A percentile compares a stretch with the other conserved stretches of the same genome.
Conservation (phyloP, 1,140 invertebrate species). For the Lucilia cuprina region DNA sequence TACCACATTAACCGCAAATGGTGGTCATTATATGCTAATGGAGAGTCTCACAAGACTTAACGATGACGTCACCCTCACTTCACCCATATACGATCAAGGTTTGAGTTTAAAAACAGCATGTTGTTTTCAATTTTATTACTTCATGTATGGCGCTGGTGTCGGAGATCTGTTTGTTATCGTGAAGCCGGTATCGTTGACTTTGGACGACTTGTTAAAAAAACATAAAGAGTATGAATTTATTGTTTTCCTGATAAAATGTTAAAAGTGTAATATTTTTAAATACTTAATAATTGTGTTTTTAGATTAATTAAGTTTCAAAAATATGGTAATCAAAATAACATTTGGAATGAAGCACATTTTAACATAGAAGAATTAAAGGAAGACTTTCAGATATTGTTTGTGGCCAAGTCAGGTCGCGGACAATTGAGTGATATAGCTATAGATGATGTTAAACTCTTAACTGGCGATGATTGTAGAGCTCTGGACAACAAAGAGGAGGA, state of each 20-base stretch:
- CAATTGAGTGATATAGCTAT: slow-evolving; percentile 57
- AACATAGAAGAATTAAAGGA: slow-evolving; percentile 50
- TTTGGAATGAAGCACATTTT: slow-evolving; percentile 54
- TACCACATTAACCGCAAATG: slow-evolving; percentile 42
- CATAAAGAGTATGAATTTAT: background rate
- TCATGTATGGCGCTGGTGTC: slow-evolving; percentile 55
- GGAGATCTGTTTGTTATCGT: slow-evolving; percentile 51
- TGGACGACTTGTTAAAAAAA: slow-evolving; percentile 41
- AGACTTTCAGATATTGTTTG: slow-evolving; percentile 55
- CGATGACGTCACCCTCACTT: slow-evolving; percentile 43
- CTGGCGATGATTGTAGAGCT: slow-evolving; percentile 47
- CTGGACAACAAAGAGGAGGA: slow-evolving; percentile 38
- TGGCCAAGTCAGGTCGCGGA: slow-evolving; percentile 42
- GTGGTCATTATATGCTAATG: slow-evolving; percentile 58
- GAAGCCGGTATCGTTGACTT: slow-evolving; percentile 42
- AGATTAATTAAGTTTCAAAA: slow-evolving; percentile 41
- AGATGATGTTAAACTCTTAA: slow-evolving; percentile 55
- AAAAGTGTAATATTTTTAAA: background rate
- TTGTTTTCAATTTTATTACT: slow-evolving; percentile 57
- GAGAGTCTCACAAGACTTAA: slow-evolving; percentile 41
- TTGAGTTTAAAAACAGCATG: slow-evolving; percentile 53
- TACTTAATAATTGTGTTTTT: background rate
- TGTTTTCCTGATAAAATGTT: too few species aligned
- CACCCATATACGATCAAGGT: slow-evolving; percentile 48
- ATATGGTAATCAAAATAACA: slow-evolving; percentile 45